Percentiles rank a stretch among this genome's conserved stretches.
Conservation (phyloP, 2,113 vertebrate genomes). For the Tor tambroides region DNA sequence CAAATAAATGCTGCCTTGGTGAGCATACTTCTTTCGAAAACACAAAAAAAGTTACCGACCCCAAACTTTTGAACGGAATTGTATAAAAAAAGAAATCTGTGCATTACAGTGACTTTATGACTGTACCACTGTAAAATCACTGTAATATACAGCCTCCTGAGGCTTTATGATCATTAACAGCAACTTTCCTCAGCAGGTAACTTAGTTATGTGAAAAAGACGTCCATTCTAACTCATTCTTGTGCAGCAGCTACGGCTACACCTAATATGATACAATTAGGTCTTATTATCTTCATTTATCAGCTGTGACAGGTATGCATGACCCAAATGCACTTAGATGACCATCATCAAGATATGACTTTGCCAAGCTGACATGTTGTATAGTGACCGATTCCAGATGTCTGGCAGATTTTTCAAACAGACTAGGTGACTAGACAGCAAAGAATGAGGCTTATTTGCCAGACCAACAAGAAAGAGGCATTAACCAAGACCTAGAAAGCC, state of each 20-base stretch:
- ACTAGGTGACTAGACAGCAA: not conserved
- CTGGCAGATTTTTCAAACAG: conserved; percentile 10
- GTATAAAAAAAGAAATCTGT: not conserved
- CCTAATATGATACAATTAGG: not conserved
- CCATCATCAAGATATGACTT: not conserved
- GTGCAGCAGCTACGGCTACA: not conserved
- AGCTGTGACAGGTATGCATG: not conserved
- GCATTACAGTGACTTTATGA: not conserved
- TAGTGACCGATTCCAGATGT: conserved; percentile 14
- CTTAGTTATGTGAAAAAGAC: not conserved
- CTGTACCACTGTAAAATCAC: not conserved
- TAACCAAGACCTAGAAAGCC: conserved; percentile 1
- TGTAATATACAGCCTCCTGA: not conserved
- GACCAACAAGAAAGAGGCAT: not conserved
- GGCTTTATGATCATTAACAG: not conserved
- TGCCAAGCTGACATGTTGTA: not conserved
- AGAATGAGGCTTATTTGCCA: conserved; percentile 4
- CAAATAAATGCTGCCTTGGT: not conserved
- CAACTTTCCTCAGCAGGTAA: not conserved
- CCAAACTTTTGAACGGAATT: not conserved
- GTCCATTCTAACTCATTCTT: not conserved
- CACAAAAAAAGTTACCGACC: not conserved
- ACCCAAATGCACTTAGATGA: not conserved
- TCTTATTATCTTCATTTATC: not conserved
- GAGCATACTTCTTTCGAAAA: no score